Conservation (phyloP, 1,140 invertebrate genomes). For the Trichomalopsis sarcophagae region DNA sequence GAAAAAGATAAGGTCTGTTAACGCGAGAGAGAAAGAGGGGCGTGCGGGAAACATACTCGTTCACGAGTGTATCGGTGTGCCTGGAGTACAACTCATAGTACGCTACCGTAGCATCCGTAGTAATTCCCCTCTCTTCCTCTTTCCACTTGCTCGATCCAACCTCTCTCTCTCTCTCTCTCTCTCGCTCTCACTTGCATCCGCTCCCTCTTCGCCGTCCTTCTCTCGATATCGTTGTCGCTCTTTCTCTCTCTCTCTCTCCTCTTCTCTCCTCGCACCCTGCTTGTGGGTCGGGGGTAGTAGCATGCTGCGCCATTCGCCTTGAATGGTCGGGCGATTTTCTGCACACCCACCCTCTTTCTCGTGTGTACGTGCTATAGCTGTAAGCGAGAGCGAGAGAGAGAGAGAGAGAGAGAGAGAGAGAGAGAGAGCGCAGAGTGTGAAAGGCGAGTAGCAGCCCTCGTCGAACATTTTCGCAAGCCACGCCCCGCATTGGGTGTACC, state of each 20-base stretch:
- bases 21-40: constrained; percentile 15
- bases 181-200: constrained; percentile 47
- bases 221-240: background rate
- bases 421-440: background rate
- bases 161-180: constrained; percentile 44
- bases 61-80: constrained; percentile 51
- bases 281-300: background rate
- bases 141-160: constrained; percentile 41
- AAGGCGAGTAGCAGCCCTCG: constrained; percentile 48
- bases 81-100: constrained; percentile 70
- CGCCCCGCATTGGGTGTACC: constrained; percentile 51
- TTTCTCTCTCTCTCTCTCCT: background rate
- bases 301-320: constrained; percentile 55
- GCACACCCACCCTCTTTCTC: constrained; percentile 38
- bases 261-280: background rate
- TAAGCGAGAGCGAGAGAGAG: background rate
- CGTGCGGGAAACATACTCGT: constrained; percentile 4
- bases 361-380: background rate
- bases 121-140: constrained; percentile 58
- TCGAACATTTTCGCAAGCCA: constrained; percentile 53
- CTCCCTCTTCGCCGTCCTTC: constrained; percentile 34
- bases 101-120: constrained; percentile 68
- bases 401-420: background rate
- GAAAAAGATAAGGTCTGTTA: constrained; percentile 7
- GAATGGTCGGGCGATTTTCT: constrained; percentile 58